phyloP scores from a whole-genome alignment of 2,113 vertebrate species.

The Mesoclemmys tuberculata region DNA sequence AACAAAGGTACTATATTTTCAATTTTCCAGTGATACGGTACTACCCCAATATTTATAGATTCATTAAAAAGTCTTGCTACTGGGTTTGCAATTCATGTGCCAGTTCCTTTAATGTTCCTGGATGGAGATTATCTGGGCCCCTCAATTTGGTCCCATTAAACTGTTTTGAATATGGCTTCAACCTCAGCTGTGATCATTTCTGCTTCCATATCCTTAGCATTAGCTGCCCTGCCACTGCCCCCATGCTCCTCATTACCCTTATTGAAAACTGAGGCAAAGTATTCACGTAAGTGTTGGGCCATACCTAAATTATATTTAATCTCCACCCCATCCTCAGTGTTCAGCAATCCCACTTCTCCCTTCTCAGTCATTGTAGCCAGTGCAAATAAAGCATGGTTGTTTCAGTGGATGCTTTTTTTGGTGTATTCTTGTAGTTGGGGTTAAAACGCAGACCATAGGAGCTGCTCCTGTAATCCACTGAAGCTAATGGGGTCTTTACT shows the following conservation, averaged over 20 bases:
- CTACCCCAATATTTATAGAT: neutral
- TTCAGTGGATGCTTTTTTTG: neutral
- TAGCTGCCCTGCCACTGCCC: neutral
- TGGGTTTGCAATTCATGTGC: neutral
- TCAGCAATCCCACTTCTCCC: neutral
- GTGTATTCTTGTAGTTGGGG: neutral
- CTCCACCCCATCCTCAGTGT: neutral
- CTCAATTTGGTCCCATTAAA: neutral
- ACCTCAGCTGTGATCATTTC: neutral
- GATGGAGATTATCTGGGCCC: neutral
- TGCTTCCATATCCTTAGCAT: neutral
- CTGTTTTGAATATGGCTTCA: neutral
- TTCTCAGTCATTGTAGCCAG: neutral
- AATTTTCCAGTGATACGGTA: neutral
- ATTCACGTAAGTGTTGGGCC: neutral
- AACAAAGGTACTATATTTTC: neutral
- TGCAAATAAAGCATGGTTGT: constrained; percentile 3
- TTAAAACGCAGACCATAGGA: neutral
- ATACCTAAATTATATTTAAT: neutral
- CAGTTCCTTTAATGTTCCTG: too few species aligned
- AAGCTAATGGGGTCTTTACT: neutral
- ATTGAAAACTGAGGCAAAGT: neutral
- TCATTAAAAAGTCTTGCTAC: neutral
- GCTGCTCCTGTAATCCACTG: neutral
- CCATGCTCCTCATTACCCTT: neutral